Conservation (phyloP, 2,113 vertebrate species). For the Mirza zaza region DNA sequence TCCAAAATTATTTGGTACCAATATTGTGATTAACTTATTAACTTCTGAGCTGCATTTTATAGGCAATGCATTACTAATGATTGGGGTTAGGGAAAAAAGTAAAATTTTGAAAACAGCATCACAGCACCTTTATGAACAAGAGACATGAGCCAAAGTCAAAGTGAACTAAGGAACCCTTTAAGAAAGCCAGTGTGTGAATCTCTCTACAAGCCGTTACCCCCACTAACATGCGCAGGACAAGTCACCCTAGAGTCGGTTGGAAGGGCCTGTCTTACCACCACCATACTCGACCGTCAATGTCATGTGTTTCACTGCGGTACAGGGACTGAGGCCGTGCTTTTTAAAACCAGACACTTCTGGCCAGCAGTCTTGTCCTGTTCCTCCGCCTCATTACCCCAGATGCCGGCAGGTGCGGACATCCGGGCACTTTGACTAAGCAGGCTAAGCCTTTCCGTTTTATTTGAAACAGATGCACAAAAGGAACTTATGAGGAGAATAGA, state of each 20-base stretch:
- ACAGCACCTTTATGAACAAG: background rate
- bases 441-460: background rate
- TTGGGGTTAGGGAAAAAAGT: background rate
- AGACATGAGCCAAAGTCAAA: background rate
- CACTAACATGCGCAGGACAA: background rate
- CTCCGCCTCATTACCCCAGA: background rate
- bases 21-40: background rate
- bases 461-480: constrained; percentile 31
- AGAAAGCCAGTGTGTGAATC: background rate
- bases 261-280: background rate
- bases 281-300: background rate
- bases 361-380: background rate
- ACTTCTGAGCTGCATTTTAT: background rate
- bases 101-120: background rate
- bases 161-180: background rate
- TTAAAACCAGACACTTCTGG: background rate
- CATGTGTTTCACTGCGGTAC: background rate
- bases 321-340: background rate
- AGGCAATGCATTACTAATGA: background rate
- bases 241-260: too few relatives aligned
- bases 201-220: background rate
- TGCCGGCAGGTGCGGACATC: background rate
- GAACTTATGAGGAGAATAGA: background rate
- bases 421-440: background rate
- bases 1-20: background rate